Conservation (phyloP, 1,140 invertebrate genomes). For the Euura saliciscinereae region DNA sequence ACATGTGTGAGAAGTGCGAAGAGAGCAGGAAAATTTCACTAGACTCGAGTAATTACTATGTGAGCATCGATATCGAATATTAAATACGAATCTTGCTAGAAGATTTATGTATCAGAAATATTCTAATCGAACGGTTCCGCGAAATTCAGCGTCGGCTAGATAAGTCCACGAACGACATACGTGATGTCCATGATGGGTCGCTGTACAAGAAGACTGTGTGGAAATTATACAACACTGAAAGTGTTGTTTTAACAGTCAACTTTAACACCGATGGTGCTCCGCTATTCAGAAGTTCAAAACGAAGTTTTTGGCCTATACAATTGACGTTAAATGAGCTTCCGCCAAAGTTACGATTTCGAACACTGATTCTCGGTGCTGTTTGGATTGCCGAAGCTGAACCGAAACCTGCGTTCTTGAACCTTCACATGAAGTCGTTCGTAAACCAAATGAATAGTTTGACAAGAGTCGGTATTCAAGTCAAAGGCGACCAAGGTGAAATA, state of each 20-base stretch:
- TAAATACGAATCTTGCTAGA: too few species aligned
- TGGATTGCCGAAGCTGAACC: conserved; percentile 19
- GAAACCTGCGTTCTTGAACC: conserved; percentile 23
- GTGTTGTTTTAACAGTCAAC: conserved; percentile 18
- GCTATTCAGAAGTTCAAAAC: conserved; percentile 23
- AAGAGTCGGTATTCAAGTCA: conserved; percentile 13
- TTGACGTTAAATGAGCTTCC: conserved; percentile 25
- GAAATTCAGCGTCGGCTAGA: too few species aligned
- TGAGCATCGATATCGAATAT: too few species aligned
- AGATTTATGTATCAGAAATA: too few species aligned
- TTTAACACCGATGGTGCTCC: conserved; percentile 1
- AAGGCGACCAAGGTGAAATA: not conserved
- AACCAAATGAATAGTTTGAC: conserved; percentile 17
- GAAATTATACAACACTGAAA: not conserved
- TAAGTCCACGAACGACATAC: not conserved
- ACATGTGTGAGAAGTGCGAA: too few species aligned
- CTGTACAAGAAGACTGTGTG: conserved; percentile 14
- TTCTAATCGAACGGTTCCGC: too few species aligned
- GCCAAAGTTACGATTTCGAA: conserved; percentile 16
- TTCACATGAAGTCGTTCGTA: conserved; percentile 20
- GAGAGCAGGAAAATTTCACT: too few species aligned
- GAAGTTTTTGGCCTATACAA: conserved; percentile 28
- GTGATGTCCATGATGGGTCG: conserved; percentile 18
- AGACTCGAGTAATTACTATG: too few species aligned
- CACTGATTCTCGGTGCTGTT: conserved; percentile 20